These are phyloP conservation scores for Muscina levida DNA, from an alignment of 2,888 invertebrate species.

Conservation along the genomic window DNA sequence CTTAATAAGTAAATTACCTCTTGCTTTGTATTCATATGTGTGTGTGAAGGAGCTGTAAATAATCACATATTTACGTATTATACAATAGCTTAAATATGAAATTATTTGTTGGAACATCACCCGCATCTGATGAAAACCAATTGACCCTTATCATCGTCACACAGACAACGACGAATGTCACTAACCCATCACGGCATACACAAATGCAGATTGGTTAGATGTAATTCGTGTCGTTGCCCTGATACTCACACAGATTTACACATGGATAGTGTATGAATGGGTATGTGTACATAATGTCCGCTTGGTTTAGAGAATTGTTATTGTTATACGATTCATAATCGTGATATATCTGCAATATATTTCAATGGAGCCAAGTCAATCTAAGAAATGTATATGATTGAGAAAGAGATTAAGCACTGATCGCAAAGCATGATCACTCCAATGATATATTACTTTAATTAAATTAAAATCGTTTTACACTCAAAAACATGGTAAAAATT, in stretches of 20 bases:
- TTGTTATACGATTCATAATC: too few relatives aligned
- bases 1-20: neutral
- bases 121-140: conserved; percentile 61
- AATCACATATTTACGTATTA: neutral
- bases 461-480: too few relatives aligned
- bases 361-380: too few relatives aligned
- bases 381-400: too few relatives aligned
- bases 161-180: conserved; percentile 29
- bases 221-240: conserved; percentile 32
- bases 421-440: too few relatives aligned
- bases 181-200: conserved; percentile 22
- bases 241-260: too few relatives aligned
- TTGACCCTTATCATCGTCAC: conserved; percentile 64
- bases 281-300: conserved; percentile 17
- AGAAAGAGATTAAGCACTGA: too few relatives aligned
- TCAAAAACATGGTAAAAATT: too few relatives aligned
- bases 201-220: conserved; percentile 28
- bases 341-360: too few relatives aligned
- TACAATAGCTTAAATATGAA: neutral
- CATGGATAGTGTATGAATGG: conserved; percentile 19
- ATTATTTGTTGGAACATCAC: conserved; percentile 58
- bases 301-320: too few relatives aligned
- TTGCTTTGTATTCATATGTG: conserved; percentile 24
- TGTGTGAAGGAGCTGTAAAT: neutral
- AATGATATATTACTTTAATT: too few relatives aligned